Evolutionary conservation across 1,140 invertebrate species (phyloP).

Genomic region (Drosophila yakuba): DNA sequence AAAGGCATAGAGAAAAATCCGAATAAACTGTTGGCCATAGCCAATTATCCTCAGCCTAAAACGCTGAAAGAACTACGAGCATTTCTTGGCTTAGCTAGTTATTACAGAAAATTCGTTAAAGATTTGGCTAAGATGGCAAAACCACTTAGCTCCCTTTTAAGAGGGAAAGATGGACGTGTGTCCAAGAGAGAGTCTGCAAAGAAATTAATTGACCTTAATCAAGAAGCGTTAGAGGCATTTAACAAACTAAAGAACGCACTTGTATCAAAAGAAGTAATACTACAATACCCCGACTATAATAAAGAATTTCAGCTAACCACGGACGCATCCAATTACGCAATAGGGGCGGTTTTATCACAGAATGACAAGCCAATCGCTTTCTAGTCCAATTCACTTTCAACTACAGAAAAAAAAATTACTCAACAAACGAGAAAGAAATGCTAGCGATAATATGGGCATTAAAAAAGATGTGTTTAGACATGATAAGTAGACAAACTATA

Average conservation of each 20-base stretch:
- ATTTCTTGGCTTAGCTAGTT: neutral
- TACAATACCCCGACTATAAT: neutral
- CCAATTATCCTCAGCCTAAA: neutral
- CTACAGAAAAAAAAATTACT: too few relatives aligned
- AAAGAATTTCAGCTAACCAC: neutral
- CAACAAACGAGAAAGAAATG: too few relatives aligned
- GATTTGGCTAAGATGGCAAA: neutral
- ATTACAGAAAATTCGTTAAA: neutral
- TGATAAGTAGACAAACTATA: too few relatives aligned
- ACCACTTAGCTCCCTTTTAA: too few relatives aligned
- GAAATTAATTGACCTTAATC: neutral
- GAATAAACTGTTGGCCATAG: neutral
- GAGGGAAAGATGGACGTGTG: too few relatives aligned
- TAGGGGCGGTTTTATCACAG: slow-evolving; percentile 60
- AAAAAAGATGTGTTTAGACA: too few relatives aligned
- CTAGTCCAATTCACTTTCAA: too few relatives aligned
- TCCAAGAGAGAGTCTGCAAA: too few relatives aligned
- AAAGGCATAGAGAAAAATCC: neutral
- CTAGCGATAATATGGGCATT: too few relatives aligned
- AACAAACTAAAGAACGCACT: neutral
- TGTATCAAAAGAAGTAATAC: neutral
- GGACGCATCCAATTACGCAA: neutral
- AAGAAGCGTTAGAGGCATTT: neutral
- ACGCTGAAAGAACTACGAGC: neutral
- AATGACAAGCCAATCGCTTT: neutral